phyloP scores from a whole-genome alignment of 2,797 vertebrate species.

The Oceanodroma leucorhoa region DNA sequence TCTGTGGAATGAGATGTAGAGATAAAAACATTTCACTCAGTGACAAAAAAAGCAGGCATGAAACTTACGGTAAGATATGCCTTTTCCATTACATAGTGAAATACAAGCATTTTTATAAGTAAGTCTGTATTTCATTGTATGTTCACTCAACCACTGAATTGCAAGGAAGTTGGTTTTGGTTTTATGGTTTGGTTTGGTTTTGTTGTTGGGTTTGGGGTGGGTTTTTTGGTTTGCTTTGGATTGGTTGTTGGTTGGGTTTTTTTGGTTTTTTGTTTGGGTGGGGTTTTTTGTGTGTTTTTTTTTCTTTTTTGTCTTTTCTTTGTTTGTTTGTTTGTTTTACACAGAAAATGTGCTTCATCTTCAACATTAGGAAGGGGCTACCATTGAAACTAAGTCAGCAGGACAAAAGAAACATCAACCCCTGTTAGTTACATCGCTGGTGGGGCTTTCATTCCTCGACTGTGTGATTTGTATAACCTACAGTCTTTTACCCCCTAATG shows the following conservation, averaged over 20 bases:
- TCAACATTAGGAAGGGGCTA: not conserved
- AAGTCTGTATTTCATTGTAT: too few species aligned
- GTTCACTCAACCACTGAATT: not conserved
- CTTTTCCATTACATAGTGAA: rapidly evolving
- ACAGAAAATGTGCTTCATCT: not conserved
- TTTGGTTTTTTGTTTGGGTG: not conserved
- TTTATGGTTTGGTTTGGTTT: not conserved
- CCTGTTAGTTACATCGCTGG: not conserved
- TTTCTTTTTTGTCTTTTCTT: not conserved
- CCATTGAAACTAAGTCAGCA: not conserved
- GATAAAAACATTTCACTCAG: not conserved
- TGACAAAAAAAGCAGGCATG: not conserved
- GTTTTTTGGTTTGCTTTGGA: not conserved
- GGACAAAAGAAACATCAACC: not conserved
- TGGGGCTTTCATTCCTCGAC: rapidly evolving
- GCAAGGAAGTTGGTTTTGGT: too few species aligned
- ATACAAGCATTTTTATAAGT: rapidly evolving
- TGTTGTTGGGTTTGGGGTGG: too few species aligned
- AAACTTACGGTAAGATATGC: rapidly evolving
- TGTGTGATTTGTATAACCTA: not conserved
- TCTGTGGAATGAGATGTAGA: rapidly evolving
- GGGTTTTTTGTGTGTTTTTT: not conserved
- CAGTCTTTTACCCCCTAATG: not conserved
- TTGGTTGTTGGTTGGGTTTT: not conserved
- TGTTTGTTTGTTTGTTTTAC: not conserved